phyloP scores from a whole-genome alignment of 1,140 invertebrate genomes.

The Pogonognathellus flavescens region DNA sequence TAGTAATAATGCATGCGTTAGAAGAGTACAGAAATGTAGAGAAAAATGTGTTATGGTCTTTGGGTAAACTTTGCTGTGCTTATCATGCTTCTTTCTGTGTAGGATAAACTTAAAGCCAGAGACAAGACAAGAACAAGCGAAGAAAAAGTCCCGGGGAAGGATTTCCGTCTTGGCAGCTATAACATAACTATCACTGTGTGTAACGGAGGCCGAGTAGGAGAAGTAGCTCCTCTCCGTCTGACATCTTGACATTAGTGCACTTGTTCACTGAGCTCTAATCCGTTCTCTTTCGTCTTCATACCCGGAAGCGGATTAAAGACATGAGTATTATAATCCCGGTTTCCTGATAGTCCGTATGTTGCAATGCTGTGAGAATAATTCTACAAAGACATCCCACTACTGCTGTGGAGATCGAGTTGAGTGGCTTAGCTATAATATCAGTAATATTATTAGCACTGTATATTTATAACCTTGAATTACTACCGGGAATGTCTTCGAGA shows the following conservation, averaged over 20 bases:
- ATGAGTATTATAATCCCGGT: constrained; percentile 31
- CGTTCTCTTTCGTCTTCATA: constrained; percentile 17
- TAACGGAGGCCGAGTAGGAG: background rate
- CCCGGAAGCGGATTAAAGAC: constrained; percentile 38
- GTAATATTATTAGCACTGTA: too few species aligned
- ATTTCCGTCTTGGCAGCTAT: constrained; percentile 2
- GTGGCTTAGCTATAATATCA: too few species aligned
- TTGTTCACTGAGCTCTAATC: constrained; percentile 30
- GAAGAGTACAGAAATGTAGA: too few species aligned
- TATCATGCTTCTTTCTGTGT: too few species aligned
- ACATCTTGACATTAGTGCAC: constrained; percentile 16
- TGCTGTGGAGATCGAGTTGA: too few species aligned
- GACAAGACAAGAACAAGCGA: background rate
- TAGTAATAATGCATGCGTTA: too few species aligned
- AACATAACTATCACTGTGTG: too few species aligned
- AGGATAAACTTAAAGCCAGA: background rate
- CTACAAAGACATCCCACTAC: too few species aligned
- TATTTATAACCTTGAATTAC: too few species aligned
- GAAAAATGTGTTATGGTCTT: too few species aligned
- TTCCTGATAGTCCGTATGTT: constrained; percentile 33
- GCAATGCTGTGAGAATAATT: background rate
- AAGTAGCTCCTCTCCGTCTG: background rate
- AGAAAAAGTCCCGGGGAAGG: constrained; percentile 17
- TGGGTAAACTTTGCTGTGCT: too few species aligned
- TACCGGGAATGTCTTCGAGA: too few species aligned